Percentiles rank a stretch among this genome's conserved stretches.
Conservation (phyloP, 2,888 invertebrate species). For the Drosophila antonietae region DNA sequence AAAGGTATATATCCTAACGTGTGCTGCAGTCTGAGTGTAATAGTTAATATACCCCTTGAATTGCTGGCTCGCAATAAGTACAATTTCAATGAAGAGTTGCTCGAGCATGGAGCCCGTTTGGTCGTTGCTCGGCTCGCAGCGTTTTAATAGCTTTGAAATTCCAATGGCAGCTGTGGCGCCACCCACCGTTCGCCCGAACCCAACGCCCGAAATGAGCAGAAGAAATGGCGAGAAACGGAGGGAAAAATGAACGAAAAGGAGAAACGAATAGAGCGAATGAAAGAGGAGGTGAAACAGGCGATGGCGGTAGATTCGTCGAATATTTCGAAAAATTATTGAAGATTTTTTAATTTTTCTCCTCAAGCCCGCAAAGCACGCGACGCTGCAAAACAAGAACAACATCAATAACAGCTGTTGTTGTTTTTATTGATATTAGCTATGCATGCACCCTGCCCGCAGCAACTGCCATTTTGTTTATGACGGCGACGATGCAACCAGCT, state of each 20-base stretch:
- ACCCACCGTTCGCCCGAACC: constrained; percentile 16
- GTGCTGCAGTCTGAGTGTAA: background rate
- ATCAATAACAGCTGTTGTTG: constrained; percentile 49
- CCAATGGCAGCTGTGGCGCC: constrained; percentile 83
- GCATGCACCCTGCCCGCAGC: constrained; percentile 58
- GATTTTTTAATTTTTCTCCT: constrained; percentile 70
- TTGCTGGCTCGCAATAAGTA: constrained; percentile 33
- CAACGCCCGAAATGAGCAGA: constrained; percentile 47
- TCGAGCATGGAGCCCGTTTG: constrained; percentile 78
- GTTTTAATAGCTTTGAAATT: constrained; percentile 85
- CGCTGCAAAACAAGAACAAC: constrained; percentile 44
- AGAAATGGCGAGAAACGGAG: constrained; percentile 23
- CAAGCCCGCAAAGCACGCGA: constrained; percentile 47
- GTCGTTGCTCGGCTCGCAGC: constrained; percentile 82
- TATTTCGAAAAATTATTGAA: constrained; percentile 78
- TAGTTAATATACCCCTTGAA: constrained; percentile 11
- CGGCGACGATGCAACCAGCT: constrained; percentile 69
- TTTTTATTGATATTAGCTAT: constrained; percentile 77
- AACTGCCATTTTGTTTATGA: constrained; percentile 80
- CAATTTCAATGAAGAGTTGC: constrained; percentile 46
- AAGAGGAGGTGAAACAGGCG: constrained; percentile 5
- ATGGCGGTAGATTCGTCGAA: constrained; percentile 61
- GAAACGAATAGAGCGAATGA: background rate
- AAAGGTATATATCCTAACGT: background rate
- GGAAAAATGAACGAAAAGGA: background rate